Percentiles rank a stretch among this genome's conserved stretches.
Conservation (phyloP, 2,113 vertebrate genomes). For the Lonchura striata region DNA sequence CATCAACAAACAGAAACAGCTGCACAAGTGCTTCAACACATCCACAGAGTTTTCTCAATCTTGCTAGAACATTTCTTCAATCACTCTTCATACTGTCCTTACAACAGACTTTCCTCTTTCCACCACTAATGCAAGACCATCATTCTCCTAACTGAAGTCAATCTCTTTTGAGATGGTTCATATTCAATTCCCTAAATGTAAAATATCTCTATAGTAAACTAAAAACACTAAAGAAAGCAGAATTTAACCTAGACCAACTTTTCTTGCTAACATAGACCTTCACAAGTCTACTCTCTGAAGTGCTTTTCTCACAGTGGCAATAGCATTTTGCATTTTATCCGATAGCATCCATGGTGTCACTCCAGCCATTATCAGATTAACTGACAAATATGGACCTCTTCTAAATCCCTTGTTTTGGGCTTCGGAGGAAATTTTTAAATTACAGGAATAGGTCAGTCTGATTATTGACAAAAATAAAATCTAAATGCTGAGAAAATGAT, state of each 20-base stretch:
- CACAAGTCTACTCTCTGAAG: neutral
- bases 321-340: neutral
- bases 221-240: neutral
- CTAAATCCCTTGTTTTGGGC: neutral
- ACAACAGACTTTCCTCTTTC: neutral
- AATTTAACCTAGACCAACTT: neutral
- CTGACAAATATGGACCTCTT: neutral
- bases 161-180: neutral
- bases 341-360: neutral
- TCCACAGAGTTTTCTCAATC: neutral
- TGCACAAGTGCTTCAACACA: neutral
- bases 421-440: neutral
- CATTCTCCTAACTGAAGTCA: neutral
- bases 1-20: neutral
- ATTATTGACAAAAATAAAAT: neutral
- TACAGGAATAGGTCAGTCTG: neutral
- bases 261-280: neutral
- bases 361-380: neutral
- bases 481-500: neutral
- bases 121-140: neutral
- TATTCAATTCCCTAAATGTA: neutral
- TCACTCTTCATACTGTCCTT: neutral
- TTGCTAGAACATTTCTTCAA: neutral
- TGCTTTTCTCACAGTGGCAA: neutral
- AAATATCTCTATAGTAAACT: neutral